Conservation (phyloP, 1,140 invertebrate genomes). For the Aricia agestis region DNA sequence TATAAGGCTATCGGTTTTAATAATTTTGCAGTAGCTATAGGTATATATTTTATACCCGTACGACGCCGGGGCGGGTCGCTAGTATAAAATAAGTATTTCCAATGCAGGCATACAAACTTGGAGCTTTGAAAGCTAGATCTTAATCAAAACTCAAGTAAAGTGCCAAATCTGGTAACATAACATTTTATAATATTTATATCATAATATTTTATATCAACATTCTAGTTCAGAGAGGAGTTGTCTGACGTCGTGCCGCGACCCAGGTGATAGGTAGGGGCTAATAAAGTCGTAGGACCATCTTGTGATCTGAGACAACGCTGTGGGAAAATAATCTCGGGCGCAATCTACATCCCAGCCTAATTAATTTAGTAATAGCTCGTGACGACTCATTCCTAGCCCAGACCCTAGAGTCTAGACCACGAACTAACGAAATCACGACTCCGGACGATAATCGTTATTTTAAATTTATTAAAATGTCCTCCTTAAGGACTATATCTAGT, state of each 20-base stretch:
- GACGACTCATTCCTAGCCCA: constrained; percentile 65
- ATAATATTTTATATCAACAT: no score
- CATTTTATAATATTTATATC: no score
- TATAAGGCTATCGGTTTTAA: no score
- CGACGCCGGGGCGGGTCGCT: no score
- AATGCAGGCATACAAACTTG: no score
- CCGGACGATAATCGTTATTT: constrained; percentile 74
- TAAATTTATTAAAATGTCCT: constrained; percentile 76
- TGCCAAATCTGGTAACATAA: no score
- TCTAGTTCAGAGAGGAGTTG: no score
- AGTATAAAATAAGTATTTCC: no score
- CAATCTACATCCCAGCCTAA: constrained; percentile 72
- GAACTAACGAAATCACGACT: constrained; percentile 75
- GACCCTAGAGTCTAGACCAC: constrained; percentile 62
- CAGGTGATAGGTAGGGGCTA: not conserved
- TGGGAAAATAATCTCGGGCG: constrained; percentile 71
- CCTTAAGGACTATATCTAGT: constrained; percentile 68
- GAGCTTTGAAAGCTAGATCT: no score
- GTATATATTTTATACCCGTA: no score
- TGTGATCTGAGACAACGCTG: constrained; percentile 56
- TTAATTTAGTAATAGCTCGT: constrained; percentile 76
- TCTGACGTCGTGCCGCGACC: not conserved
- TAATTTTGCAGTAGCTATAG: no score
- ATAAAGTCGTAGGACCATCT: constrained; percentile 37
- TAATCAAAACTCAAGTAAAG: no score